Conservation (phyloP, 2,113 vertebrate species). For the zebrafish (Danio rerio) region GRCz12tu NC_133195.1:33549501-33550000, state of each 20-base stretch:
- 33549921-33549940: background rate
- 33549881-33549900: constrained; percentile 39
- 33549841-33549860: constrained; percentile 17
- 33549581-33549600: too few species aligned
- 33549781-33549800: background rate
- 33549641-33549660: background rate
- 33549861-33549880: constrained; percentile 37
- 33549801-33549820: constrained; percentile 21
- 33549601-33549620: background rate
- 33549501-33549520: too few species aligned
- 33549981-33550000: background rate
- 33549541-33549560: too few species aligned
- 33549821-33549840: constrained; percentile 41
- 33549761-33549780: constrained; percentile 25
- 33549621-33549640: background rate
- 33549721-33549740: constrained; percentile 19
- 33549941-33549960: background rate
- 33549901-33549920: constrained; percentile 8
- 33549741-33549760: constrained; percentile 2
- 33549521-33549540: too few species aligned
- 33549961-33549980: background rate
- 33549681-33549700: background rate
- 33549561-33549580: too few species aligned
- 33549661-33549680: background rate
- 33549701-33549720: background rate